Evolutionary conservation across 2,888 invertebrate genomes (phyloP).

Genomic region (Tricholauxania praeusta): DNA sequence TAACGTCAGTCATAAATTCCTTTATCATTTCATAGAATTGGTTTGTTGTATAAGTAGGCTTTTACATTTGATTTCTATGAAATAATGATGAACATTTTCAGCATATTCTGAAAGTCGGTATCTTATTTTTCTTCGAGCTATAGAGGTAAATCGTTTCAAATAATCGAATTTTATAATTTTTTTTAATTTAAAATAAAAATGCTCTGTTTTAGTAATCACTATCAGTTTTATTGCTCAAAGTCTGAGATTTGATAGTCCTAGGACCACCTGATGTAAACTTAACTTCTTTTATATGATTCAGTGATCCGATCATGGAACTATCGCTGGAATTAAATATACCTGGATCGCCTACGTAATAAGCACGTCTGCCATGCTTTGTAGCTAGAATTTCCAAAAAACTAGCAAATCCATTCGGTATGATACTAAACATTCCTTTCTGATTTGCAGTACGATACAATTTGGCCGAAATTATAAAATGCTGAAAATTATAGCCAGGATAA

Average conservation of each 20-base stretch:
- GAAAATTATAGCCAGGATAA: constrained; percentile 20
- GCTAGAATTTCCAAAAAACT: constrained; percentile 9
- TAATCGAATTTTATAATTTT: no score
- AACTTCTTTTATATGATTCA: not conserved
- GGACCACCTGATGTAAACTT: not conserved
- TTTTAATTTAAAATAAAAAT: no score
- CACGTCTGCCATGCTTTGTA: constrained; percentile 2
- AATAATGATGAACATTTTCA: no score
- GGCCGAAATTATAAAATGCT: constrained; percentile 21
- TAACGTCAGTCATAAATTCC: no score
- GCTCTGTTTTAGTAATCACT: no score
- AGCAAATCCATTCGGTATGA: not conserved
- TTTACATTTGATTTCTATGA: no score
- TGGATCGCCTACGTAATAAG: not conserved
- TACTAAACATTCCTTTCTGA: not conserved
- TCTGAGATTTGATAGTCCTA: not conserved
- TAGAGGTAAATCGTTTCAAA: no score
- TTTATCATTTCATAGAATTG: no score
- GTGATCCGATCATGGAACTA: not conserved
- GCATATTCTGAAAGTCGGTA: no score
- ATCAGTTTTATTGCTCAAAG: no score
- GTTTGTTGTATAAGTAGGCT: no score
- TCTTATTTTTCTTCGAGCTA: no score
- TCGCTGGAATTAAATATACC: not conserved
- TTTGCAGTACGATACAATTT: not conserved